A percentile compares a stretch with the other conserved stretches of the same genome.
phyloP scores from a whole-genome alignment of 2,888 invertebrate genomes.

The Lochmaea capreae region DNA sequence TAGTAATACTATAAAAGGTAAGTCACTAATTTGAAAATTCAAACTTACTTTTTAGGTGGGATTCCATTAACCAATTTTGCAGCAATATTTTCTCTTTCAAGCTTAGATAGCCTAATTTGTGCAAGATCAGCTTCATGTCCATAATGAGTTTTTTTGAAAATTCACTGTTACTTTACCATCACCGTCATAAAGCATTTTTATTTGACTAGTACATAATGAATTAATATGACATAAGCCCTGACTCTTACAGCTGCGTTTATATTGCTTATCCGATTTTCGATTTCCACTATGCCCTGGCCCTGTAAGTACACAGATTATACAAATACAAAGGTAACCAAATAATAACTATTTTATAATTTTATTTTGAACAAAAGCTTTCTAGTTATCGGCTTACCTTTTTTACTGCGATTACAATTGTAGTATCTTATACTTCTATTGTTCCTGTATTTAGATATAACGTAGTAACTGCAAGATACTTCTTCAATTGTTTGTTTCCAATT shows the following conservation, averaged over 20 bases:
- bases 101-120: not conserved
- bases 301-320: not conserved
- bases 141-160: slow-evolving; percentile 8
- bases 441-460: not conserved
- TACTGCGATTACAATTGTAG: slow-evolving; percentile 1
- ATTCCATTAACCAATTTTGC: slow-evolving; percentile 10
- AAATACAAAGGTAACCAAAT: not conserved
- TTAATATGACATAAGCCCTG: slow-evolving; percentile 1
- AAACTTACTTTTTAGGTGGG: slow-evolving; percentile 14
- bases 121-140: not conserved
- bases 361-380: not conserved
- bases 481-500: slow-evolving; percentile 5
- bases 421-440: not conserved
- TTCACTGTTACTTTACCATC: not conserved
- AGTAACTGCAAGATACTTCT: not conserved
- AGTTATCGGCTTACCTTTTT: not conserved
- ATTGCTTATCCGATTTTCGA: not conserved
- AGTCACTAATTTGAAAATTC: slow-evolving; percentile 3
- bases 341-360: not conserved
- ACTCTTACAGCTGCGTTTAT: not conserved
- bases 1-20: no score
- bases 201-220: slow-evolving; percentile 11
- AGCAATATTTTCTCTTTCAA: slow-evolving; percentile 3
- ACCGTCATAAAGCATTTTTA: not conserved
- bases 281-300: no score